These are phyloP conservation scores for Zosterops japonicus DNA, from an alignment of 2,113 vertebrate species.

Conservation along the genomic window DNA sequence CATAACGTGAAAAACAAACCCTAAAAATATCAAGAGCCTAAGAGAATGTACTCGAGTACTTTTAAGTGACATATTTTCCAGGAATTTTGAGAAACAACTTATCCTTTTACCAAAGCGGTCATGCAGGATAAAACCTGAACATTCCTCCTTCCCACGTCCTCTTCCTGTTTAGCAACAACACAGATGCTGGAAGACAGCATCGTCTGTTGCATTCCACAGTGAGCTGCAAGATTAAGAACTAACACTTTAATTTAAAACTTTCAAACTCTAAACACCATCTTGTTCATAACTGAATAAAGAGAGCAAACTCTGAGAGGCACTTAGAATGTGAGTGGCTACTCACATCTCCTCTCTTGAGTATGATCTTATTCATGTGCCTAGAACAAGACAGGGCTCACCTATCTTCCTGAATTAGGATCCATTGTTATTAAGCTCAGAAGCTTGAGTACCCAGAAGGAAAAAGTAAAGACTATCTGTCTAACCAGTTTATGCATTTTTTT, in stretches of 20 bases:
- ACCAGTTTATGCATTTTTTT: not conserved
- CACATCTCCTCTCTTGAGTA: not conserved
- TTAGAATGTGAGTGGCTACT: not conserved
- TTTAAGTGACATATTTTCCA: not conserved
- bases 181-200: not conserved
- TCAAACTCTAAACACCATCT: not conserved
- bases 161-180: not conserved
- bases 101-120: not conserved
- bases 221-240: not conserved
- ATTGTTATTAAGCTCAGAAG: not conserved
- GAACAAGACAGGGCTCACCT: not conserved
- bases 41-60: not conserved
- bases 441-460: conserved; percentile 1
- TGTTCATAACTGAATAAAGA: not conserved
- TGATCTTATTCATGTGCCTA: not conserved
- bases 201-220: not conserved
- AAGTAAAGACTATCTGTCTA: conserved; percentile 9
- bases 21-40: not conserved
- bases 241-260: conserved; percentile 23
- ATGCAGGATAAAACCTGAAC: not conserved
- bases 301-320: not conserved
- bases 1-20: not conserved
- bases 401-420: not conserved
- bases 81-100: not conserved
- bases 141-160: not conserved